Evolutionary conservation across 2,888 invertebrate species (phyloP).

Genomic region (Caenorhabditis japonica): DNA sequence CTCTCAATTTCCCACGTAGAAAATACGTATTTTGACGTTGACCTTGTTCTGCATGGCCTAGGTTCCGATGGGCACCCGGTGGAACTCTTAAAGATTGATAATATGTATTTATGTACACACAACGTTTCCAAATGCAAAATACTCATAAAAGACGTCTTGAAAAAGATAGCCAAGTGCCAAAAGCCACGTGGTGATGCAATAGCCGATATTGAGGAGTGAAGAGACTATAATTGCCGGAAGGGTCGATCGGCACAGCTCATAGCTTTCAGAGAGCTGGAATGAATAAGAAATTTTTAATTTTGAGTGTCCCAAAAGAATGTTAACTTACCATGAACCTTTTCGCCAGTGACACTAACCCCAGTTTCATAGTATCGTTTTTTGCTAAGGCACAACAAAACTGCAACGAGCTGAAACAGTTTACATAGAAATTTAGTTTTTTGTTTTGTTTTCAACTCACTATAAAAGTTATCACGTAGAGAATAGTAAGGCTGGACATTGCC

Average conservation of each 20-base stretch:
- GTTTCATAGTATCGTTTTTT: constrained; percentile 12
- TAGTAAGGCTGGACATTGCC: not conserved
- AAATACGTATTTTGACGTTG: no score
- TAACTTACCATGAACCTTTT: constrained; percentile 12
- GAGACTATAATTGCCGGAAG: not conserved
- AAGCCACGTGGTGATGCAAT: constrained; percentile 8
- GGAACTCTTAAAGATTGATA: no score
- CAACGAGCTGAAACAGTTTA: constrained; percentile 1
- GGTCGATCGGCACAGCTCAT: constrained; percentile 6
- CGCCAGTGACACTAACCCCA: not conserved
- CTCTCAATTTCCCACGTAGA: no score
- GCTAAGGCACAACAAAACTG: not conserved
- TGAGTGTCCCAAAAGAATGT: not conserved
- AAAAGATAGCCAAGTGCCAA: constrained; percentile 7
- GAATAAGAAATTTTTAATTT: not conserved
- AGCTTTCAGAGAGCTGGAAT: constrained; percentile 13
- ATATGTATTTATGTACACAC: no score
- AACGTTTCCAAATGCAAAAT: constrained; percentile 6
- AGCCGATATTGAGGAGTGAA: not conserved
- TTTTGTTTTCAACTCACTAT: not conserved
- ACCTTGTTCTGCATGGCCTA: no score
- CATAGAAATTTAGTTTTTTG: not conserved
- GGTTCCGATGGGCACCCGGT: no score
- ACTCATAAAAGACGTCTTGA: not conserved
- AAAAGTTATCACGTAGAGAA: not conserved